Percentiles rank a stretch among this genome's conserved stretches.
phyloP scores from a whole-genome alignment of 64 coral and sea anemone genomes.

The Astreopora myriophthalma region DNA sequence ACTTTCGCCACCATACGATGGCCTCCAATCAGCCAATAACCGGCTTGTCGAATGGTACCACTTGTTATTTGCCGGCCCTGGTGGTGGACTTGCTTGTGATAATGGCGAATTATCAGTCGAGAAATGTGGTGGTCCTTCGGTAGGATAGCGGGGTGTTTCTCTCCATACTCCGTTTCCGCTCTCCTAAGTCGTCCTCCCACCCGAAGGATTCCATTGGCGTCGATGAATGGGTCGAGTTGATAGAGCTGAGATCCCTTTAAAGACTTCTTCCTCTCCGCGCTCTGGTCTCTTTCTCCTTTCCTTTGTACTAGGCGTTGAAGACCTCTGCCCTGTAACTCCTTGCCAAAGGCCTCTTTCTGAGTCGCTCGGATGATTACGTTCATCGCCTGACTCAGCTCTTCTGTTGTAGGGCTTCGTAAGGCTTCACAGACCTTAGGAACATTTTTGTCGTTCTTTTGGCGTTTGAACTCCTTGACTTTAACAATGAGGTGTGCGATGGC shows the following conservation, averaged over 20 bases:
- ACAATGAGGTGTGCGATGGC: constrained; percentile 54
- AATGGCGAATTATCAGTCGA: not conserved
- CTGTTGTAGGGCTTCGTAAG: too few species aligned
- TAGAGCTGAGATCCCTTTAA: not conserved
- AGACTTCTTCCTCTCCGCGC: not conserved
- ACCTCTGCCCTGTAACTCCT: too few species aligned
- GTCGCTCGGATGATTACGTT: too few species aligned
- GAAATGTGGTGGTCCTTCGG: not conserved
- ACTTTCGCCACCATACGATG: not conserved
- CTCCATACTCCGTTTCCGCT: not conserved
- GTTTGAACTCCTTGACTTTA: not conserved
- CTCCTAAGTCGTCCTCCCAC: not conserved
- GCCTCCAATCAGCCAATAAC: not conserved
- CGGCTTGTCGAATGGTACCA: not conserved
- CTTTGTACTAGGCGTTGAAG: too few species aligned
- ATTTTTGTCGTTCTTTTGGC: not conserved
- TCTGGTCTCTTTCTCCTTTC: not conserved
- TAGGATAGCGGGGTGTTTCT: constrained; percentile 9
- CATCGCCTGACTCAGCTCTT: too few species aligned
- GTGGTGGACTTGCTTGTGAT: not conserved
- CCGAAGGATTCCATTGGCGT: not conserved
- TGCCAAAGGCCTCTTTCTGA: too few species aligned
- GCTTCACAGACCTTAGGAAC: too few species aligned
- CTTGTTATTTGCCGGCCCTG: constrained; percentile 7
- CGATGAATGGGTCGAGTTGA: not conserved